A percentile compares a stretch with the other conserved stretches of the same genome.
phyloP scores from a whole-genome alignment of 2,888 invertebrate species.

The Dusona sp. region DNA sequence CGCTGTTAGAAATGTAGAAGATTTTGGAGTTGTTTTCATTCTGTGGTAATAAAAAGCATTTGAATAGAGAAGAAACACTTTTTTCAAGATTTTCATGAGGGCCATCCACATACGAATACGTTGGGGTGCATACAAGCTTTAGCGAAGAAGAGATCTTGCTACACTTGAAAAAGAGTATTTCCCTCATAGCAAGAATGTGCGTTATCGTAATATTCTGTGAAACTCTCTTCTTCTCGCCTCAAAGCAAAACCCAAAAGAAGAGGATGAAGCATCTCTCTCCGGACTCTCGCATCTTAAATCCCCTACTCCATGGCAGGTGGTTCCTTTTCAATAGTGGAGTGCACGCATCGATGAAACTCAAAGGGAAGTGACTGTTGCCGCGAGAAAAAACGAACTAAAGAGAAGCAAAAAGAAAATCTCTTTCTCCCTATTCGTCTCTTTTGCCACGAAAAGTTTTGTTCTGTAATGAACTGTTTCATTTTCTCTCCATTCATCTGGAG shows the following conservation, averaged over 20 bases:
- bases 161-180: not conserved
- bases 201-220: slow-evolving; percentile 37
- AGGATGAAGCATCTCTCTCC: too few relatives aligned
- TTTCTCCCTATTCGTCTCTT: not conserved
- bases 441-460: slow-evolving; percentile 11
- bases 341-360: slow-evolving; percentile 36
- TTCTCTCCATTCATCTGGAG: not conserved
- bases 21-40: not conserved
- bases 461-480: not conserved
- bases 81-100: not conserved
- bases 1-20: slow-evolving; percentile 18
- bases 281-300: slow-evolving; percentile 6
- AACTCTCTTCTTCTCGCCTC: slow-evolving; percentile 1
- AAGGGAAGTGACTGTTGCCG: slow-evolving; percentile 13
- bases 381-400: slow-evolving; percentile 6
- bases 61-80: not conserved
- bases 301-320: slow-evolving; percentile 8
- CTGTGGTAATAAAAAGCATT: slow-evolving; percentile 4
- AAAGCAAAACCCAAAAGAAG: slow-evolving; percentile 2
- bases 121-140: slow-evolving; percentile 16
- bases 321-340: not conserved
- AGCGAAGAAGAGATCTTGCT: not conserved
- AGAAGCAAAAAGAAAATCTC: not conserved
- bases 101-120: not conserved
- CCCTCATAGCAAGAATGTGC: slow-evolving; percentile 11